These are phyloP conservation scores for Montifringilla adamsi DNA, from an alignment of 2,113 vertebrate genomes.

Conservation along the genomic window DNA sequence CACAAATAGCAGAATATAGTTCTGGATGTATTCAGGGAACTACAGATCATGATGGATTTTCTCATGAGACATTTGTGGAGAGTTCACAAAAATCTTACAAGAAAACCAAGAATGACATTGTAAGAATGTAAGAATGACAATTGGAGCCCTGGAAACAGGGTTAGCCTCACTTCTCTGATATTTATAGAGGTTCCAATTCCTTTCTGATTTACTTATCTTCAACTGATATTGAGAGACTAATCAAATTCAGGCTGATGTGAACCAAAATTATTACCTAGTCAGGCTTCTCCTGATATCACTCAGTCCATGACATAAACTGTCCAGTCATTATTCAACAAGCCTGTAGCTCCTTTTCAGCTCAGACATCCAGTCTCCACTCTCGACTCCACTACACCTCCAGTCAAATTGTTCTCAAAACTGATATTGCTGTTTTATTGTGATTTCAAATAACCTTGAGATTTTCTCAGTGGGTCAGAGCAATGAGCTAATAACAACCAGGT, in stretches of 20 bases:
- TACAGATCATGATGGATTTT: not conserved
- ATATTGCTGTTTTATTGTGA: not conserved
- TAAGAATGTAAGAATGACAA: not conserved
- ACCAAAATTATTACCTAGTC: not conserved
- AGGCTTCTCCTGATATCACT: not conserved
- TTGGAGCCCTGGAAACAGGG: not conserved
- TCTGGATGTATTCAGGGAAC: not conserved
- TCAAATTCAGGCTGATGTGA: not conserved
- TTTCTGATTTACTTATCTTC: not conserved
- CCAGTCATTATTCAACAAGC: not conserved
- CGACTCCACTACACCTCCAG: not conserved
- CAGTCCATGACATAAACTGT: not conserved
- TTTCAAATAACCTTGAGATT: not conserved
- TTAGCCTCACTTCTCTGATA: not conserved
- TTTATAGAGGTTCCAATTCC: not conserved
- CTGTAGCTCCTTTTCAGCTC: not conserved
- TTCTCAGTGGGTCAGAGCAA: not conserved
- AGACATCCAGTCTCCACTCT: rapidly evolving
- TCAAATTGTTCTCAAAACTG: not conserved
- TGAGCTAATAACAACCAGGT: not conserved
- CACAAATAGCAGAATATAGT: not conserved
- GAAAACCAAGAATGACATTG: too few species aligned
- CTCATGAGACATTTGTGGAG: not conserved
- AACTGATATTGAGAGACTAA: not conserved
- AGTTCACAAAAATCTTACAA: not conserved